Evolutionary conservation across 64 coral and sea anemone species (phyloP).

Genomic region (Porites lutea): DNA sequence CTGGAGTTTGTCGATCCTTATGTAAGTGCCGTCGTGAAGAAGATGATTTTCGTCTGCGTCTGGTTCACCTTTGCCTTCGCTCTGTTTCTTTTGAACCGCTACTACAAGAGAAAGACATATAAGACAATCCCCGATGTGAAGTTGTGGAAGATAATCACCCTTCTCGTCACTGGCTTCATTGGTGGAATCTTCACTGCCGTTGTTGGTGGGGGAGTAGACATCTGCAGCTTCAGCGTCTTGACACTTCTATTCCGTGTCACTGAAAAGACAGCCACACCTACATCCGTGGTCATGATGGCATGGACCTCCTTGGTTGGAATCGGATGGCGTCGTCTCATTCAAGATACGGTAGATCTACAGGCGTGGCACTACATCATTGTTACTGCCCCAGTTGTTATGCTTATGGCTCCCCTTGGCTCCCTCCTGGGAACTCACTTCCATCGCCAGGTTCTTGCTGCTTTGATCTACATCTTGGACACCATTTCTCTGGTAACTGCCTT

Average conservation of each 20-base stretch:
- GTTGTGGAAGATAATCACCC: constrained; percentile 65
- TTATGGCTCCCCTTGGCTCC: constrained; percentile 66
- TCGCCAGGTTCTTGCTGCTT: constrained; percentile 65
- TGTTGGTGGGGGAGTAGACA: constrained; percentile 67
- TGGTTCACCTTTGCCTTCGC: constrained; percentile 89
- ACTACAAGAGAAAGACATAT: constrained; percentile 78
- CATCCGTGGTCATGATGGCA: constrained; percentile 82
- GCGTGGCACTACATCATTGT: constrained; percentile 68
- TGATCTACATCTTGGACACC: constrained; percentile 65
- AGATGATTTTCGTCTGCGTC: constrained; percentile 81
- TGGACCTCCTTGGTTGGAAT: constrained; percentile 67
- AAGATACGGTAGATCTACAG: constrained; percentile 16
- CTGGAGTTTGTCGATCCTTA: constrained; percentile 79
- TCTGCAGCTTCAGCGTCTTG: constrained; percentile 82
- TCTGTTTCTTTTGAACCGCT: constrained; percentile 79
- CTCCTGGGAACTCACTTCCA: constrained; percentile 77
- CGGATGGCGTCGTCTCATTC: constrained; percentile 66
- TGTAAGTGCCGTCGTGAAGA: constrained; percentile 66
- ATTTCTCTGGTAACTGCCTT: constrained; percentile 58
- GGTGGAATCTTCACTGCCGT: constrained; percentile 71
- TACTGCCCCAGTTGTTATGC: constrained; percentile 62
- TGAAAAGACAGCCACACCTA: constrained; percentile 85
- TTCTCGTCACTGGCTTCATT: constrained; percentile 57
- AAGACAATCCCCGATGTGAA: constrained; percentile 76
- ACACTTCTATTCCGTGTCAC: constrained; percentile 79